Conservation (phyloP, 2,797 vertebrate species). For the Anas bahamensis region DNA sequence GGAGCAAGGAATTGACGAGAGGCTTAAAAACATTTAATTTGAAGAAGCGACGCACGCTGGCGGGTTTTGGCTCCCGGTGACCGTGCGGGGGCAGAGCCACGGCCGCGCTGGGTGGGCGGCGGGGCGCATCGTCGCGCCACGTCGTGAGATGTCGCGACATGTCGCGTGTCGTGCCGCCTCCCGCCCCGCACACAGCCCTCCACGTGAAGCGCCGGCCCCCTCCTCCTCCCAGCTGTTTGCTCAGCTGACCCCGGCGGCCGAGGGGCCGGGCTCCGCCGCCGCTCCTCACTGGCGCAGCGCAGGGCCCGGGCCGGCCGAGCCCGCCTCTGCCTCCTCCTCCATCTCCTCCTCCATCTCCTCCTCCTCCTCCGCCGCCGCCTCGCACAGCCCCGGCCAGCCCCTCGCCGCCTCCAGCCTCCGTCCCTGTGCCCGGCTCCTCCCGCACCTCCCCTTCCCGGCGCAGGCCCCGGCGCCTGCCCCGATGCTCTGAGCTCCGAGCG, state of each 20-base stretch:
- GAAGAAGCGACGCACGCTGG: too few species aligned
- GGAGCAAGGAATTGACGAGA: not conserved
- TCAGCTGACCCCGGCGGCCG: conserved; percentile 62
- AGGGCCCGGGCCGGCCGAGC: conserved; percentile 46
- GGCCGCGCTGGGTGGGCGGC: too few species aligned
- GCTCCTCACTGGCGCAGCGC: conserved; percentile 61
- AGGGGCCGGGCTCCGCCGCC: conserved; percentile 56
- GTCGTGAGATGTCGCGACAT: too few species aligned
- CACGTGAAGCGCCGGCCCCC: not conserved
- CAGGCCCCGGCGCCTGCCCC: not conserved
- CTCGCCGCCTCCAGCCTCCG: not conserved
- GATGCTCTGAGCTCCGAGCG: conserved; percentile 43
- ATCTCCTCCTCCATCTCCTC: conserved; percentile 42
- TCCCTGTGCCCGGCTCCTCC: conserved; percentile 17
- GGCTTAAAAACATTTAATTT: too few species aligned
- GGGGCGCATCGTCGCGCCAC: too few species aligned
- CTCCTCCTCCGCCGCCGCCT: conserved; percentile 37
- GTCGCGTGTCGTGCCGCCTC: not conserved
- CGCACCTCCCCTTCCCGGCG: conserved; percentile 9
- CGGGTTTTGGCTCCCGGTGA: too few species aligned
- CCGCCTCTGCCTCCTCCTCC: conserved; percentile 14
- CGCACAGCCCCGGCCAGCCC: conserved; percentile 21
- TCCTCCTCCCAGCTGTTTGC: conserved; percentile 11
- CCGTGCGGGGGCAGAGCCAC: too few species aligned
- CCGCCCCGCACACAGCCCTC: not conserved